Conservation (phyloP, 2,113 vertebrate species). For the Vanacampus margaritifer region DNA sequence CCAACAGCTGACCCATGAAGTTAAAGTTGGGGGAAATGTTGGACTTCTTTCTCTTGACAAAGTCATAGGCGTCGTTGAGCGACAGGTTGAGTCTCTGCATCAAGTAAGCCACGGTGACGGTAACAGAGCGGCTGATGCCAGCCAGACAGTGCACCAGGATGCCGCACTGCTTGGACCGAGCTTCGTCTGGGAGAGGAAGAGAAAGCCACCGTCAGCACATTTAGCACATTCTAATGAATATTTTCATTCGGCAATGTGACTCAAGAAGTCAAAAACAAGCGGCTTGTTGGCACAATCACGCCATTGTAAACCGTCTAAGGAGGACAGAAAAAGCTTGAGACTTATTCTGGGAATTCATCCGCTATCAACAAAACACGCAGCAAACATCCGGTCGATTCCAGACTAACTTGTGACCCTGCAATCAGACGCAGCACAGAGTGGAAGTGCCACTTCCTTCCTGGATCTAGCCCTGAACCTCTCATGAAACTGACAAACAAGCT, state of each 20-base stretch:
- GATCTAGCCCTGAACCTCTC: slow-evolving; percentile 18
- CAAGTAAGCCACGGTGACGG: slow-evolving; percentile 86
- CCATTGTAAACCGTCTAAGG: neutral
- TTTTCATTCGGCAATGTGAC: neutral
- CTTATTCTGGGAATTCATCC: neutral
- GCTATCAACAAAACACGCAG: neutral
- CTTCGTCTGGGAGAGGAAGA: slow-evolving; percentile 73
- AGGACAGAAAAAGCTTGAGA: neutral
- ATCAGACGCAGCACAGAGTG: slow-evolving; percentile 32
- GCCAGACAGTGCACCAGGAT: slow-evolving; percentile 87
- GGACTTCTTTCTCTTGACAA: slow-evolving; percentile 86
- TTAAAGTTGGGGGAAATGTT: slow-evolving; percentile 90
- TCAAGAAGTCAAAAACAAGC: slow-evolving; percentile 6
- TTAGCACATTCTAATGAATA: slow-evolving; percentile 1
- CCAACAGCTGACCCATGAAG: slow-evolving; percentile 88
- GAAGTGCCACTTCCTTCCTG: slow-evolving; percentile 60
- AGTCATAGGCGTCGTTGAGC: slow-evolving; percentile 84
- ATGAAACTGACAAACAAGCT: slow-evolving; percentile 36
- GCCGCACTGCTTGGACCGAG: slow-evolving; percentile 79
- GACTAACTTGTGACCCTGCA: slow-evolving; percentile 14
- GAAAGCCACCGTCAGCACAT: slow-evolving; percentile 8
- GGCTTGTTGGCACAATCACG: neutral
- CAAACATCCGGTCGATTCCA: neutral
- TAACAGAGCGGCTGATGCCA: slow-evolving; percentile 85
- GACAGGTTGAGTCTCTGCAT: slow-evolving; percentile 86